These are phyloP conservation scores for Nothocercus nigrocapillus DNA, from an alignment of 2,113 vertebrate species.

Conservation along the genomic window DNA sequence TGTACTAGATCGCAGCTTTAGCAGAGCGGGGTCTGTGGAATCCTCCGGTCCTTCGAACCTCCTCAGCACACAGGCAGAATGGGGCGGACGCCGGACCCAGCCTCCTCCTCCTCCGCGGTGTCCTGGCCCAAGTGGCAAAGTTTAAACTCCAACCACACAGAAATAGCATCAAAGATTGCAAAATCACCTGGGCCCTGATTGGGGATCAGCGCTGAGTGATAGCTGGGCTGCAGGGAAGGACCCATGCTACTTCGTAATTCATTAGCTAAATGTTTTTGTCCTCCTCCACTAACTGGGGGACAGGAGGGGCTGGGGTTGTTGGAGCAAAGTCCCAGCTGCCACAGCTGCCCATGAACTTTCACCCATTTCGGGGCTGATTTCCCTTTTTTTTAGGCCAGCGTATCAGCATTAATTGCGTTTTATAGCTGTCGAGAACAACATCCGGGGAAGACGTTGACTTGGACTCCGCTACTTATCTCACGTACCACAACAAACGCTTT, in stretches of 20 bases:
- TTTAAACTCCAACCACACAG: constrained; percentile 66
- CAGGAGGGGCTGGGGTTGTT: constrained; percentile 46
- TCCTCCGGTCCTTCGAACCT: background rate
- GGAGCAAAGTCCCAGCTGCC: constrained; percentile 58
- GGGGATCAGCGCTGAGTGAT: background rate
- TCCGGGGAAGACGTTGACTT: accelerated
- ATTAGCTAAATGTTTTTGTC: constrained; percentile 74
- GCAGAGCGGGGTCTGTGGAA: background rate
- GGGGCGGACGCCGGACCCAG: accelerated
- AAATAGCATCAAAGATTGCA: constrained; percentile 27
- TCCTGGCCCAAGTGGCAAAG: constrained; percentile 25
- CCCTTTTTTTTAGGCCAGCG: background rate
- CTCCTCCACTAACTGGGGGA: background rate
- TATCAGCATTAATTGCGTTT: background rate
- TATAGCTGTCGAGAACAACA: background rate
- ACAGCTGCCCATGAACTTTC: constrained; percentile 57
- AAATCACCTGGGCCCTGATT: constrained; percentile 37
- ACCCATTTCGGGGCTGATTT: constrained; percentile 60
- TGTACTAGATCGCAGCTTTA: background rate
- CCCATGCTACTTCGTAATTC: constrained; percentile 19
- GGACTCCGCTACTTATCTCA: background rate
- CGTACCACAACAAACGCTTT: no score
- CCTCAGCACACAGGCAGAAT: accelerated
- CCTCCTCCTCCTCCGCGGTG: background rate
- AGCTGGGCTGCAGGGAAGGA: background rate